phyloP scores from a whole-genome alignment of 2,113 vertebrate genomes.

The Coreoperca whiteheadi region DNA sequence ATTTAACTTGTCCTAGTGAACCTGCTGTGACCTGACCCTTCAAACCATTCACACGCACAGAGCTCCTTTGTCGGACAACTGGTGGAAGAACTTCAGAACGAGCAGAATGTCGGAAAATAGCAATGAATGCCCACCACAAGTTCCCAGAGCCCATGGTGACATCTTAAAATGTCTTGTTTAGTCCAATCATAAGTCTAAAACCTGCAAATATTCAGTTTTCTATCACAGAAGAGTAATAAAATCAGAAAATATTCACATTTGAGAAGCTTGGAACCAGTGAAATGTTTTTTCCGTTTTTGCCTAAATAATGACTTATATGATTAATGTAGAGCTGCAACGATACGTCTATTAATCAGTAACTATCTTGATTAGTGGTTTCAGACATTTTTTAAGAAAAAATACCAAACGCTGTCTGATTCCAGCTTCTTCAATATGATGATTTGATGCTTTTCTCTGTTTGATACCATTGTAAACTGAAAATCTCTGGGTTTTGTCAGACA shows the following conservation, averaged over 20 bases:
- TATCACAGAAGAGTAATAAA: not conserved
- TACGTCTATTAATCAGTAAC: too few species aligned
- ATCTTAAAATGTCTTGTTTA: not conserved
- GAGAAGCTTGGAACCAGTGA: not conserved
- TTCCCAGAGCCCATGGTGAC: not conserved
- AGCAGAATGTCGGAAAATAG: too few species aligned
- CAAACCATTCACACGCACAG: not conserved
- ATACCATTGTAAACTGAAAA: too few species aligned
- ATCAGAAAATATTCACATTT: not conserved
- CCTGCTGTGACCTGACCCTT: too few species aligned
- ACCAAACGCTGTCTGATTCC: too few species aligned
- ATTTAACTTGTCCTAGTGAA: not conserved
- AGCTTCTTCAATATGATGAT: too few species aligned
- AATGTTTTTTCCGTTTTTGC: not conserved
- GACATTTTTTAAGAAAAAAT: not conserved
- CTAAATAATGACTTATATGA: not conserved
- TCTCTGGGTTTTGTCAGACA: too few species aligned
- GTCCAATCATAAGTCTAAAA: not conserved
- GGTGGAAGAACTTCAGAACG: too few species aligned
- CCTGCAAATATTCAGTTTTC: not conserved
- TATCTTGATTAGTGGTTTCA: not conserved
- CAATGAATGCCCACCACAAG: not conserved
- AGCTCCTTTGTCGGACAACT: not conserved
- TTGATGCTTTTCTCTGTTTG: too few species aligned
- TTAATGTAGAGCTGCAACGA: too few species aligned